These are phyloP conservation scores for Pseudochirops cupreus DNA, from an alignment of 2,797 vertebrate species.

Conservation along the genomic window DNA sequence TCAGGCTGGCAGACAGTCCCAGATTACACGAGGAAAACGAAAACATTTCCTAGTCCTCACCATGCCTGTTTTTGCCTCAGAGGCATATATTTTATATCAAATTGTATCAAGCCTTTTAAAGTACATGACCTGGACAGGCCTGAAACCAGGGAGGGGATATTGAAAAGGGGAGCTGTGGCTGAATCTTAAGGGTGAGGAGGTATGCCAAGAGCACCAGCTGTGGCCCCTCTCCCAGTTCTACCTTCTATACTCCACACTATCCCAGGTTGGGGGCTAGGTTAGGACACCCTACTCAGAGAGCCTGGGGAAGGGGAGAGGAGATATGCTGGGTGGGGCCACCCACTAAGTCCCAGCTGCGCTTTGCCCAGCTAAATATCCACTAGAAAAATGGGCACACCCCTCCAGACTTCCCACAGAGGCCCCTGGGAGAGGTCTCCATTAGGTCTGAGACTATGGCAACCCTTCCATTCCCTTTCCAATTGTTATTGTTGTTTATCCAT, in stretches of 20 bases:
- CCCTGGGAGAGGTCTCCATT: not conserved
- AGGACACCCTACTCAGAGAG: not conserved
- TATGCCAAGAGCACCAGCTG: not conserved
- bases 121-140: not conserved
- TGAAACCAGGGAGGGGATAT: not conserved
- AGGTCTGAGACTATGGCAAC: not conserved
- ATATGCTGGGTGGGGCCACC: slow-evolving; percentile 67
- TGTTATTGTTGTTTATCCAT: too few relatives aligned
- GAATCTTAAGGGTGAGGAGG: not conserved
- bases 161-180: not conserved
- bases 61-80: not conserved
- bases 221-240: not conserved
- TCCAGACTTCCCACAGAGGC: not conserved
- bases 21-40: not conserved
- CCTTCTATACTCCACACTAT: not conserved
- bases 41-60: not conserved
- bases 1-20: not conserved
- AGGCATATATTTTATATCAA: not conserved
- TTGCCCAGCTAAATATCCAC: slow-evolving; percentile 15
- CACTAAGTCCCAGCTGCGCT: not conserved
- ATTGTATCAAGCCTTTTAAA: slow-evolving; percentile 1
- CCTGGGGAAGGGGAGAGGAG: not conserved
- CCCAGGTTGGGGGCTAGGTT: not conserved
- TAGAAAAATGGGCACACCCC: rapidly evolving
- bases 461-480: not conserved